Evolutionary conservation across 2,797 vertebrate genomes (phyloP), one percentile per base, ranked within the genome.

Genomic region (Galaxias olidus): DNA sequence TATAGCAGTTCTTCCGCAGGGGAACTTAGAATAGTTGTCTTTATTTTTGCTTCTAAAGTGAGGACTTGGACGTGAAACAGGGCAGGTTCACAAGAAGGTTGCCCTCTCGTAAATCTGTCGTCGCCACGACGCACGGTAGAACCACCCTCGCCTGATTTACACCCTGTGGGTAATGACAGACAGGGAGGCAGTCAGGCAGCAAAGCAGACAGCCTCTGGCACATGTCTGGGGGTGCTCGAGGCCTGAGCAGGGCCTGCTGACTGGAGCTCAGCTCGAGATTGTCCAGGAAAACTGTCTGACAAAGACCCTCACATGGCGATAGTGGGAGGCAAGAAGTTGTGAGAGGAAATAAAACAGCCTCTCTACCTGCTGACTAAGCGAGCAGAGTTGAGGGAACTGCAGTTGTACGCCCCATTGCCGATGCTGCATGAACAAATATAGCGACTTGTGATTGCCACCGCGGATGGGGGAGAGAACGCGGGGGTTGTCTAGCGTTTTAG

Each of bases 71-170:
- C 20, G 48, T 73, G 66, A 74, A 70, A 73, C 72, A 54, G 72
- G 9, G 61, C 73, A 75, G 84, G 87, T 88, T 89, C 88, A 88
- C 1, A 3, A 52, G 71, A 66, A 83, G 85, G 79, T 82, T 76
- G 80, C 77, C 79, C 86, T 74, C 78, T 74, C 76, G 15, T 92
- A 91, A 91, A 91, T 91, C 82, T 87, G 87, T 90, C 89, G 9
- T 72, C 85, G 19, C 79, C 7, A 59, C 44, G 44, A 73, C 75
- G 61, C 83, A 77, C 81, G 54, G 82, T 76, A 74, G 70, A 83
- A 67, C 63, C 42, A 62, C 67, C 72, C 66, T 47, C 12, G 10
- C 69, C 74, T 82, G 86, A 92, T 90, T 90, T 90, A 90, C 79
- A 67, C 76, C 69, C 84, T 83, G 83, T 52, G 58, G 68, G 43